Evolutionary conservation across 2,113 vertebrate genomes (phyloP).

Genomic region (Dipodomys stephensi): DNA sequence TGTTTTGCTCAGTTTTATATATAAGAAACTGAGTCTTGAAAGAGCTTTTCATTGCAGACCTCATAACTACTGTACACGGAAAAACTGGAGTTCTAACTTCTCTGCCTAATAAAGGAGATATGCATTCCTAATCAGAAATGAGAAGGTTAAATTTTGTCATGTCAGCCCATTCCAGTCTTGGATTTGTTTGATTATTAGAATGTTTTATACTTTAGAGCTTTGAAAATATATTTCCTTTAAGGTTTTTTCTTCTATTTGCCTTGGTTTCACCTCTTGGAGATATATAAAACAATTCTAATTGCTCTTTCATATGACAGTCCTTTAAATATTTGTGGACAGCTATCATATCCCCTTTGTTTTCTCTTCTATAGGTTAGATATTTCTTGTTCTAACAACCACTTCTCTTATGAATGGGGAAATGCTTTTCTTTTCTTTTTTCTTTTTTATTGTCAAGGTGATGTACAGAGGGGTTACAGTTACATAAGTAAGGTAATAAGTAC

Average conservation of each 20-base stretch:
- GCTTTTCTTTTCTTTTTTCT: not conserved
- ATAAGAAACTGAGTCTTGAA: not conserved
- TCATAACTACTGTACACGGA: not conserved
- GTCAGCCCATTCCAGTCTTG: not conserved
- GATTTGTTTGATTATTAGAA: not conserved
- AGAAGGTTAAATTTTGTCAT: not conserved
- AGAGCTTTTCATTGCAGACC: not conserved
- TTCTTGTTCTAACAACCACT: conserved; percentile 57
- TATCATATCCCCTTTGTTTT: conserved; percentile 40
- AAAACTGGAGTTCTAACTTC: not conserved
- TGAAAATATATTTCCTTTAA: conserved; percentile 42
- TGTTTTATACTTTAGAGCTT: conserved; percentile 44
- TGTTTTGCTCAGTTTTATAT: not conserved
- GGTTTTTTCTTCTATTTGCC: conserved; percentile 29
- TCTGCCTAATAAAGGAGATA: not conserved
- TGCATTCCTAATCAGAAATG: not conserved
- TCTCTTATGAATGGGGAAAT: conserved; percentile 56
- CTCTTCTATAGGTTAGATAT: conserved; percentile 38
- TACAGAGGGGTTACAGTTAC: too few relatives aligned
- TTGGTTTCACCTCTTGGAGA: conserved; percentile 42
- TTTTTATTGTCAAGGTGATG: too few relatives aligned
- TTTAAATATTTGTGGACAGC: conserved; percentile 68
- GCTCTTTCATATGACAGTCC: conserved; percentile 56
- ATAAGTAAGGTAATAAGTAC: too few relatives aligned
- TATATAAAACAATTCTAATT: conserved; percentile 61